These are phyloP conservation scores for Thymelicus acteon DNA, from an alignment of 2,888 invertebrate genomes.

Conservation along the genomic window DNA sequence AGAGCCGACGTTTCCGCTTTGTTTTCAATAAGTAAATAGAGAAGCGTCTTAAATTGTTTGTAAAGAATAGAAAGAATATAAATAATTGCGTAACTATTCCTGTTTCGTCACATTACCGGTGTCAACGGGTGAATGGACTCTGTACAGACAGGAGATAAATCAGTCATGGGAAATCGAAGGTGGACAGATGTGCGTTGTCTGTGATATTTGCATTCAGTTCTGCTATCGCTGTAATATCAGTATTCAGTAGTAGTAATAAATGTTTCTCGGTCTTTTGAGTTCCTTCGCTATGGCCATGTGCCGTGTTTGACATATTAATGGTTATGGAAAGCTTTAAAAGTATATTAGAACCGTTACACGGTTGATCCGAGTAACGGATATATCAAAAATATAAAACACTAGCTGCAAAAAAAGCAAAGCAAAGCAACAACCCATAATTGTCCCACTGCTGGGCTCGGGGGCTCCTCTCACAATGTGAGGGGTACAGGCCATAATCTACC, in stretches of 20 bases:
- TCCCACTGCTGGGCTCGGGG: no score
- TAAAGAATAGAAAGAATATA: slow-evolving; percentile 40
- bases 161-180: slow-evolving; percentile 62
- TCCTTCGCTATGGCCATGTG: not conserved
- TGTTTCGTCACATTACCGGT: slow-evolving; percentile 42
- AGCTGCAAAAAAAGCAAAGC: no score
- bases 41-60: slow-evolving; percentile 36
- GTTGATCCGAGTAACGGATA: no score
- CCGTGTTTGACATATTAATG: no score
- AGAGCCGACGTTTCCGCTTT: slow-evolving; percentile 38
- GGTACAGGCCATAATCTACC: no score
- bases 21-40: slow-evolving; percentile 41
- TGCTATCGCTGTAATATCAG: not conserved
- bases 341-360: no score
- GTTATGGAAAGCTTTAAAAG: no score
- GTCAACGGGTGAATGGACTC: slow-evolving; percentile 56
- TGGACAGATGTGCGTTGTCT: slow-evolving; percentile 36
- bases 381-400: no score
- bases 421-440: no score
- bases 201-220: slow-evolving; percentile 36
- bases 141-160: slow-evolving; percentile 60
- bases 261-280: not conserved
- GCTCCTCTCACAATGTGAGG: no score
- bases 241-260: not conserved
- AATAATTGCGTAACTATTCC: slow-evolving; percentile 38